These are phyloP conservation scores for Pentalonia nigronervosa DNA, from an alignment of 1,140 invertebrate genomes.

Conservation along the genomic window DNA sequence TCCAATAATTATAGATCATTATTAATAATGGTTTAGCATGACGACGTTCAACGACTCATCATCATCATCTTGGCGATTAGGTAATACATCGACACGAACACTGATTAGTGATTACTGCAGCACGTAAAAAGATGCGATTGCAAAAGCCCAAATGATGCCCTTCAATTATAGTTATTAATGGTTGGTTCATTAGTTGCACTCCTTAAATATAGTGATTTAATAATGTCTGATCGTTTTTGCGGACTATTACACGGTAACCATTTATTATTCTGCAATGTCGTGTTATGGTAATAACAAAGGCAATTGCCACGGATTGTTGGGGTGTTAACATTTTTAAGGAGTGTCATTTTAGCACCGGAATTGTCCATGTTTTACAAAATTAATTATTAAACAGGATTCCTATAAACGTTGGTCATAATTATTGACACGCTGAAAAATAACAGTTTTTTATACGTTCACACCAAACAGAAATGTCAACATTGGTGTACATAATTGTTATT, in stretches of 20 bases:
- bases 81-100: background rate
- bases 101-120: background rate
- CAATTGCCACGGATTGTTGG: background rate
- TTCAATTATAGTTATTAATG: background rate
- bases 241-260: background rate
- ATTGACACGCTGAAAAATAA: background rate
- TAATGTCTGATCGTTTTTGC: background rate
- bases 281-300: background rate
- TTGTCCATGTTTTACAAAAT: background rate
- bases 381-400: background rate
- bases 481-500: background rate
- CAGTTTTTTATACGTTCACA: background rate
- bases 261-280: background rate
- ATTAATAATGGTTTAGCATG: background rate
- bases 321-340: background rate
- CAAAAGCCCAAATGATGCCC: background rate
- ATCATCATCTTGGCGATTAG: background rate
- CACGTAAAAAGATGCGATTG: background rate
- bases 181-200: background rate
- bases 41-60: background rate
- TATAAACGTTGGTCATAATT: background rate
- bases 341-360: background rate
- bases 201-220: background rate
- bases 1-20: background rate
- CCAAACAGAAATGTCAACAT: background rate